These are phyloP conservation scores for Yponomeuta evonymella DNA, from an alignment of 2,888 invertebrate species.

Conservation along the genomic window DNA sequence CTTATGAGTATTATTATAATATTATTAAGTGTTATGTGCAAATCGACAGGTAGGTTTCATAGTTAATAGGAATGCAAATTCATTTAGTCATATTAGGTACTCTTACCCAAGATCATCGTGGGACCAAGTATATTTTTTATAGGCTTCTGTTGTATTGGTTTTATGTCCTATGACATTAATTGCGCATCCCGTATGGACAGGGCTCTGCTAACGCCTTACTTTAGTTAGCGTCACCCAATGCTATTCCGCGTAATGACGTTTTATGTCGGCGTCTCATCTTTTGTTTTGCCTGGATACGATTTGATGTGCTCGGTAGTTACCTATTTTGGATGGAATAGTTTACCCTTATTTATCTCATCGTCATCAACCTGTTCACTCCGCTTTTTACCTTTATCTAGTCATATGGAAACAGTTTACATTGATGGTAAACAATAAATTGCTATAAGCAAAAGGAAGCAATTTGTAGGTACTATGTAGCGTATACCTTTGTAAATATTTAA, in stretches of 20 bases:
- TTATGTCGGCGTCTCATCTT: neutral
- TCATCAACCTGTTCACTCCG: neutral
- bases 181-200: neutral
- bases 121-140: too few species aligned
- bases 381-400: neutral
- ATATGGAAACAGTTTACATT: neutral
- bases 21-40: too few species aligned
- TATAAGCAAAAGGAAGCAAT: too few species aligned
- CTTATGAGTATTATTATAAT: too few species aligned
- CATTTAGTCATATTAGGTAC: too few species aligned
- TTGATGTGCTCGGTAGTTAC: neutral
- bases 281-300: constrained; percentile 1
- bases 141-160: neutral
- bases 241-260: neutral
- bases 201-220: neutral
- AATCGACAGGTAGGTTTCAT: too few species aligned
- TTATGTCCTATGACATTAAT: neutral
- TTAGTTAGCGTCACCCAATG: neutral
- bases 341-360: neutral
- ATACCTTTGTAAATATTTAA: too few species aligned
- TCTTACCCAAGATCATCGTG: neutral
- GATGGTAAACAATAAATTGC: too few species aligned
- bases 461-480: too few species aligned
- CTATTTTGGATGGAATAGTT: neutral
- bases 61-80: too few species aligned